Conservation (phyloP, 2,797 vertebrate species). For the Myotis daubentonii region DNA sequence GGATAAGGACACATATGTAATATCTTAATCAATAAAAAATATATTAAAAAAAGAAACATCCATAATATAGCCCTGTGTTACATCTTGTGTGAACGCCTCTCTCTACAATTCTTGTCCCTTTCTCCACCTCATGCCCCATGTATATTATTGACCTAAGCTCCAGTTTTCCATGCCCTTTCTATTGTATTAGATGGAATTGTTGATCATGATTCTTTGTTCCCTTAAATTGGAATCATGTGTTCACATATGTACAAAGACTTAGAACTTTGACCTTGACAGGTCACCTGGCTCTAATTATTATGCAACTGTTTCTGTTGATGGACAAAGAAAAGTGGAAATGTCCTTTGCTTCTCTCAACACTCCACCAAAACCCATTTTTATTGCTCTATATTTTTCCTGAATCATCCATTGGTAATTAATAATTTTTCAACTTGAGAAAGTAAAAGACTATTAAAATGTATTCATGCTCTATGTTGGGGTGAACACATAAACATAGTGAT, state of each 20-base stretch:
- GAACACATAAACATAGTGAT: background rate
- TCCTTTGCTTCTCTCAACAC: background rate
- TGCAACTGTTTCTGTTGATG: background rate
- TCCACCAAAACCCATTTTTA: background rate
- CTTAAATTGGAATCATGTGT: background rate
- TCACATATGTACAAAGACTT: conserved; percentile 5
- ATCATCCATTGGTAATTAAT: background rate
- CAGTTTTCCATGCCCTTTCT: background rate
- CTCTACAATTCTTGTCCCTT: background rate
- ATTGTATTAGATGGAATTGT: conserved; percentile 8
- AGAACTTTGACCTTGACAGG: background rate
- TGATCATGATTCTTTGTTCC: background rate
- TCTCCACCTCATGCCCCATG: background rate
- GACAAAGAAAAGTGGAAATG: background rate
- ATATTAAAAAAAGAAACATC: background rate
- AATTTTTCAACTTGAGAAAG: background rate
- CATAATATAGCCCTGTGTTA: background rate
- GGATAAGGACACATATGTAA: too few relatives aligned
- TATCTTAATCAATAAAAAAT: too few relatives aligned
- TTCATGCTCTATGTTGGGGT: background rate
- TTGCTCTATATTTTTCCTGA: conserved; percentile 7
- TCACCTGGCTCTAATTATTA: background rate
- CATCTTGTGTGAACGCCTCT: background rate
- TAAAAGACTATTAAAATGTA: background rate
- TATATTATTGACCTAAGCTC: background rate